Evolutionary conservation across 2,113 vertebrate species (phyloP).

Genomic region (Gracilinanus agilis): DNA sequence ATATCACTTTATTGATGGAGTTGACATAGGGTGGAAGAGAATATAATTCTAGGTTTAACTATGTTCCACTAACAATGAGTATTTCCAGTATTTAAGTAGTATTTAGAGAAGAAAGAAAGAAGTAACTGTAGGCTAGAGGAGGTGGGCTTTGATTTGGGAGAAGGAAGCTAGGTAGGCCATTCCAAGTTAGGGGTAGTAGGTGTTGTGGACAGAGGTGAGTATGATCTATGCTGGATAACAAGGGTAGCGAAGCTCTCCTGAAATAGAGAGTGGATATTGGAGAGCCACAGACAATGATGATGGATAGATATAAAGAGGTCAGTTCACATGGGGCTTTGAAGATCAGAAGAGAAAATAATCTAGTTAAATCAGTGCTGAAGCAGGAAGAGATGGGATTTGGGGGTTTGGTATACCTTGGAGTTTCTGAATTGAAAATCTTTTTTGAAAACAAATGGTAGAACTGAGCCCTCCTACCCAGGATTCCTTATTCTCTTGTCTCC

Average conservation of each 20-base stretch:
- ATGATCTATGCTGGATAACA: not conserved
- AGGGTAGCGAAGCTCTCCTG: not conserved
- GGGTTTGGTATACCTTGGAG: not conserved
- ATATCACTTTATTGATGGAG: not conserved
- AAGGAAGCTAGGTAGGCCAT: not conserved
- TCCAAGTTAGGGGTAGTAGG: not conserved
- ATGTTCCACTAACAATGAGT: not conserved
- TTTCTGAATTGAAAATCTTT: not conserved
- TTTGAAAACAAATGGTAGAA: not conserved
- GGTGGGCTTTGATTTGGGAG: not conserved
- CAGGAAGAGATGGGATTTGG: not conserved
- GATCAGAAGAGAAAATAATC: not conserved
- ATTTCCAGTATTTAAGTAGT: not conserved
- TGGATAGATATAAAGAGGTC: not conserved
- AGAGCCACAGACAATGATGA: not conserved
- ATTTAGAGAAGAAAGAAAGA: not conserved
- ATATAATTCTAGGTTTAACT: not conserved
- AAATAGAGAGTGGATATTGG: not conserved
- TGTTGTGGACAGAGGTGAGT: not conserved
- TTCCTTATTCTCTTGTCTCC: not conserved
- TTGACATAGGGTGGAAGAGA: not conserved
- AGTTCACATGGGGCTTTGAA: not conserved
- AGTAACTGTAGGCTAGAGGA: not conserved
- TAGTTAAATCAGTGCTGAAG: not conserved
- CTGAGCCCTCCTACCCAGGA: not conserved